Base-by-base conservation (phyloP, 2,113 vertebrate species). In the Salvelinus alpinus region DNA sequence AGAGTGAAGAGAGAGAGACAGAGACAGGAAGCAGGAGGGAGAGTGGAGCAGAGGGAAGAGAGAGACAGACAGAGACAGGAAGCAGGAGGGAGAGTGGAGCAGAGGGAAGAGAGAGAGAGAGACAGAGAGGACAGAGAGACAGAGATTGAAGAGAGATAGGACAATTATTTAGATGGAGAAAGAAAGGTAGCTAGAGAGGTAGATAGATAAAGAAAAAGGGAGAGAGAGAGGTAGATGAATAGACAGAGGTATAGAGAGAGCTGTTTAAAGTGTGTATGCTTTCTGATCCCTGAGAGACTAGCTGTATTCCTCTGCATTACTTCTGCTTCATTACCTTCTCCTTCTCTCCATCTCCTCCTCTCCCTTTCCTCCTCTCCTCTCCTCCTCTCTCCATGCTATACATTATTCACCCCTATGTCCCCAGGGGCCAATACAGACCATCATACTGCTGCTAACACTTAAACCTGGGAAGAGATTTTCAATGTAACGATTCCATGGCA, bases 301-400 rank as follows among this genome's bases (percentile, higher is more conserved):
- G 82, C 72, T 76, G 78, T 90, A 92, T 90, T 92, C 89, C 84
- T 90, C 85, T 89, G 81, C 64, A 91, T 93, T 87, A 85, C 90
- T 94, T 92, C 92, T 85, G 90, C 90, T 92, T 93, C 91, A 93
- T 93, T 93, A 93, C 91, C 51, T 5, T 54, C 51, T 51, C 2
- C 48, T 38, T 2, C 38, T 38, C 38, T 38, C 38, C 8, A 1
- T 9, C 2, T 38, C 38, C 38, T 44, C 38, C 9, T 11, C 38
- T 44, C 38, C 38, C 38, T 44, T 3, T 11, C 9, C 8, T 38
- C 38, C 38, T 38, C 38, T 38, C 34, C 8, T 11, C 38, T 44
- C 38, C 38, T 44, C 38, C 38, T 11, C 9, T 86, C 84, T 77
- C 51, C 80, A 83, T 91, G 87, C 72, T 88, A 92, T 92, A 87